Evolutionary conservation across 2,113 vertebrate genomes (phyloP), one percentile per base, ranked within the genome.

Genomic region (Brachionichthys hirsutus): DNA sequence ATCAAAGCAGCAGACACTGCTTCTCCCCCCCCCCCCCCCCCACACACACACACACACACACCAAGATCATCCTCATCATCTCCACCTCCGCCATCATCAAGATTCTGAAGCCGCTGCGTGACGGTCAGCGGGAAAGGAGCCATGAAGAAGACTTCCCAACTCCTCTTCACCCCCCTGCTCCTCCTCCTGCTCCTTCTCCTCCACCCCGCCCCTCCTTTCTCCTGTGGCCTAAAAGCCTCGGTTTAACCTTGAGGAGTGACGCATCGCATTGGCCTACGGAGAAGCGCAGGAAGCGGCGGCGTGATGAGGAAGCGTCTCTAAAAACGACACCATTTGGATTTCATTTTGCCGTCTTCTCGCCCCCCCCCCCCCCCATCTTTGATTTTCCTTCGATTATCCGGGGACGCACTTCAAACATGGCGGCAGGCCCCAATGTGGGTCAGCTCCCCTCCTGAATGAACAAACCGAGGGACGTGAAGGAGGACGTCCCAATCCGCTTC

Each of bases 241-340:
- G 41, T 67, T 53, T 87, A 85, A 87, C 86, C 85, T 88, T 89
- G 86, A 83, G 59, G 85, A 75, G 63, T 88, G 85, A 85, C 82
- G 78, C 86, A 86, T 73, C 74, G 43, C 34, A 43, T 2, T 4
- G 13, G 12, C 2, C 14, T n/a, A 2, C 6, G n/a, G n/a, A n/a
- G n/a, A n/a, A n/a, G 15, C 18, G 16, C 8, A 47, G 2, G 44
- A 45, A 45, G 4, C 16, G 17, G n/a, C 44, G 17, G 24, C 5
- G 24, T 30, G 24, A 30, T 30, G 24, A 30, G 8, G 24, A 3
- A 30, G 24, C 24, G 8, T 30, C 24, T n/a, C 4, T 30, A 30
- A 30, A 30, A 30, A 30, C 24, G 5, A 30, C 5, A 30, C 24
- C 1, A 6, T 30, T 30, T 8, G 5, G 5, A 4, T 30, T 30